Evolutionary conservation across 92 coral and sea anemone species (phyloP), one percentile per base, ranked within the genome.

Genomic region (Meandrina meandrites): DNA sequence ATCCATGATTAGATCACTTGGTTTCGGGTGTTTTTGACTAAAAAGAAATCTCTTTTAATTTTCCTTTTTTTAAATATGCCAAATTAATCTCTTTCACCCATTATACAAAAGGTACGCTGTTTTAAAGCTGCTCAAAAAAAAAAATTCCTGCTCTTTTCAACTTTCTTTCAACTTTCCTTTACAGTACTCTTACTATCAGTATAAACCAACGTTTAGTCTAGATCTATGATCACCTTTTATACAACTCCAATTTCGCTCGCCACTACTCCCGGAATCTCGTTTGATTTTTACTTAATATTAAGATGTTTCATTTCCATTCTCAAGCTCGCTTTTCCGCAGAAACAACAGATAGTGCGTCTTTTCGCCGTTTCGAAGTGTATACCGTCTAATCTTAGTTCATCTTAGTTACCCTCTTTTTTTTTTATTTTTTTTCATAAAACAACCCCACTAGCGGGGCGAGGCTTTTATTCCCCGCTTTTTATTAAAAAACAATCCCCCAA

Each of bases 101-200:
- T 94, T 94, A 94, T 94, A 87, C 97, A 94, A 94, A 94, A 94
- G 97, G 97, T 94, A 94, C 95, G 91, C 83, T 86, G 89, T 90
- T 64, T 86, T 93, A 90, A 89, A 86, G 82, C 92, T 93, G 93
- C 95, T 93, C 88, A 84, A 93, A 91, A 92, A 89, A 90, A 93
- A 91, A 90, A 82, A 90, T 90, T 93, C 90, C 82, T 90, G 93
- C 79, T 93, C 93, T 90, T 93, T 93, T 93, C 93, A 90, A 93
- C 88, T 85, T 93, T 93, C 95, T 93, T 93, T 93, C 95, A 92
- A 91, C 95, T 88, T 92, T 92, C 95, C 95, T 90, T 92, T 82
- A 92, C 95, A 90, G 95, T 92, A 92, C 95, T 92, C 85, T 86
- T 93, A 84, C 93, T 92, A 83, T 92, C 91, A 92, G 93, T 92